Conservation (phyloP, 2,888 invertebrate species). For the Aleiodes alternator region DNA sequence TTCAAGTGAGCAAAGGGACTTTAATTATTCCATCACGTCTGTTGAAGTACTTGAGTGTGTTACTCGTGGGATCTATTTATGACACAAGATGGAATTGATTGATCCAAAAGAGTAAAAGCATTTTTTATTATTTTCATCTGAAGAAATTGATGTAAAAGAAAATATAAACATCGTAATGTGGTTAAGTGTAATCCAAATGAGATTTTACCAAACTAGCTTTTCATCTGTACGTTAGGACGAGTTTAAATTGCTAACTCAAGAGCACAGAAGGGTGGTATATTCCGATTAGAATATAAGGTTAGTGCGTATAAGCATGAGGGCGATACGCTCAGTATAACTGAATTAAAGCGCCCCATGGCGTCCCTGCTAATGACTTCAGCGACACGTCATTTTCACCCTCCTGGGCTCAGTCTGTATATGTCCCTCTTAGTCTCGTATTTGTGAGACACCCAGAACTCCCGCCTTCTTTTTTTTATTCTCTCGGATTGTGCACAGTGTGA, state of each 20-base stretch:
- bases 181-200: conserved; percentile 20
- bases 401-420: conserved; percentile 27
- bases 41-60: not conserved
- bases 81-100: not conserved
- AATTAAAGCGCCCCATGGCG: conserved; percentile 58
- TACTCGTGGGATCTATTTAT: conserved; percentile 14
- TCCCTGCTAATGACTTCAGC: conserved; percentile 59
- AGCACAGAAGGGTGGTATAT: conserved; percentile 48
- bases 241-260: conserved; percentile 37
- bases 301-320: conserved; percentile 50
- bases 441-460: conserved; percentile 12
- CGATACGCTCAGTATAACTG: conserved; percentile 56
- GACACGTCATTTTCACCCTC: conserved; percentile 58
- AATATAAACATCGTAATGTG: conserved; percentile 1
- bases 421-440: conserved; percentile 1
- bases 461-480: not conserved
- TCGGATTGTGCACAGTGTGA: not conserved
- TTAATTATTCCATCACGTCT: conserved; percentile 36
- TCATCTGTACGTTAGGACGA: conserved; percentile 19
- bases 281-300: conserved; percentile 57
- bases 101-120: not conserved
- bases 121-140: not conserved
- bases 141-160: not conserved
- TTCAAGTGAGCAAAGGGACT: conserved; percentile 22
- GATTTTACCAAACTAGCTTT: conserved; percentile 36